These are phyloP conservation scores for Nasonia vitripennis DNA, from an alignment of 1,140 invertebrate genomes.

Conservation along the genomic window DNA sequence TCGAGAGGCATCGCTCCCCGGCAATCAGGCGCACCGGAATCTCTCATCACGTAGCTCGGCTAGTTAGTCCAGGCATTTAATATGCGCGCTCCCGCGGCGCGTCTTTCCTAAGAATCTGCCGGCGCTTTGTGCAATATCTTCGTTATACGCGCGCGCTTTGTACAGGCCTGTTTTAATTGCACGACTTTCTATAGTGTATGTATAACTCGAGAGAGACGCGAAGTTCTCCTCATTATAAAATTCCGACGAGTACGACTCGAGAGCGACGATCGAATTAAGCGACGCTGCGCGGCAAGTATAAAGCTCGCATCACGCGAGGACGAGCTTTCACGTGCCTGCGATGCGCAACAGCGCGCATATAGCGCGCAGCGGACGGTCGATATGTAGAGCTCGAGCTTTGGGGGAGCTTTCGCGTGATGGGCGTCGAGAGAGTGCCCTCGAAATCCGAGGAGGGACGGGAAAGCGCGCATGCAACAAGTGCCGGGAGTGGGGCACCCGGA, in stretches of 20 bases:
- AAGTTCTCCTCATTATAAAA: no score
- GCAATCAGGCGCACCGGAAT: constrained; percentile 48
- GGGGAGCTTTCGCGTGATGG: neutral
- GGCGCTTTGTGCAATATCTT: neutral
- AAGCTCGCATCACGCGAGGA: no score
- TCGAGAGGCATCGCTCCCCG: neutral
- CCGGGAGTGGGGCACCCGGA: neutral
- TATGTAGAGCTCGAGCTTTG: neutral
- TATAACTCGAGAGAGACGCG: no score
- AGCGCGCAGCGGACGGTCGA: neutral
- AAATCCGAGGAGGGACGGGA: neutral
- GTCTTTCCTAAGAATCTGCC: neutral
- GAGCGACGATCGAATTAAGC: no score
- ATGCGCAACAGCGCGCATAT: neutral
- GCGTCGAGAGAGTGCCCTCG: constrained; percentile 12
- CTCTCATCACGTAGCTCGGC: constrained; percentile 39
- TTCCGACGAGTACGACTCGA: no score
- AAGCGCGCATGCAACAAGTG: constrained; percentile 25
- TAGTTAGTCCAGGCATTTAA: constrained; percentile 47
- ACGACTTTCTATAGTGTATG: no score
- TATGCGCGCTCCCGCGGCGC: constrained; percentile 5
- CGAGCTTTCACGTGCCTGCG: no score
- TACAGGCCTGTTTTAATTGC: no score
- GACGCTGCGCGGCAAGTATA: no score
- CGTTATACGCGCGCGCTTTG: neutral